Evolutionary conservation across 2,113 vertebrate species (phyloP).

Genomic region (Saccopteryx bilineata): DNA sequence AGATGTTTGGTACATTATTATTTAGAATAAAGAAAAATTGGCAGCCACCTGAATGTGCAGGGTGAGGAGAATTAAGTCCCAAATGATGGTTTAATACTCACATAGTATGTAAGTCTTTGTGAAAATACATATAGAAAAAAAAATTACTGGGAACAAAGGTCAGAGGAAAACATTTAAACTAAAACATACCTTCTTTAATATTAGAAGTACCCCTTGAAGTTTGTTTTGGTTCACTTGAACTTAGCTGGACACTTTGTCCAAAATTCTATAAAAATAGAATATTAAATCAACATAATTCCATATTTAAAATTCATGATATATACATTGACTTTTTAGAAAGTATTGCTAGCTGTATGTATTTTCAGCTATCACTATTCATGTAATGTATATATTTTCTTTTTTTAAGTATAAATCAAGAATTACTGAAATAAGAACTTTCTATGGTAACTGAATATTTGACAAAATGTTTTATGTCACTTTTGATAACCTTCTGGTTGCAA

Average conservation of each 20-base stretch:
- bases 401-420: slow-evolving; percentile 18
- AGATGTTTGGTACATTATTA: background rate
- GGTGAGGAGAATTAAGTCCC: background rate
- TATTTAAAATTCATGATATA: slow-evolving; percentile 64
- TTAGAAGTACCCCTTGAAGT: slow-evolving; percentile 54
- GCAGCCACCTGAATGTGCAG: background rate
- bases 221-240: slow-evolving; percentile 82
- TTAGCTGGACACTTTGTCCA: slow-evolving; percentile 73
- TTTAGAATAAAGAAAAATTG: slow-evolving; percentile 22
- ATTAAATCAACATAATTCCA: slow-evolving; percentile 61
- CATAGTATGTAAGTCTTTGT: background rate
- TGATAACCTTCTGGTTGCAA: background rate
- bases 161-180: slow-evolving; percentile 40
- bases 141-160: background rate
- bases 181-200: slow-evolving; percentile 87
- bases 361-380: background rate
- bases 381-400: background rate
- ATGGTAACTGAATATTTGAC: background rate
- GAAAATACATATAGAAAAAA: background rate
- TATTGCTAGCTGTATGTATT: slow-evolving; percentile 30
- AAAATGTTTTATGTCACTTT: slow-evolving; percentile 17
- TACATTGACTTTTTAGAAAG: background rate
- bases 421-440: background rate
- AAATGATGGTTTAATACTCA: background rate
- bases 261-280: slow-evolving; percentile 85